Evolutionary conservation across 2,113 vertebrate genomes (phyloP).

Genomic region (Eolophus roseicapilla): DNA sequence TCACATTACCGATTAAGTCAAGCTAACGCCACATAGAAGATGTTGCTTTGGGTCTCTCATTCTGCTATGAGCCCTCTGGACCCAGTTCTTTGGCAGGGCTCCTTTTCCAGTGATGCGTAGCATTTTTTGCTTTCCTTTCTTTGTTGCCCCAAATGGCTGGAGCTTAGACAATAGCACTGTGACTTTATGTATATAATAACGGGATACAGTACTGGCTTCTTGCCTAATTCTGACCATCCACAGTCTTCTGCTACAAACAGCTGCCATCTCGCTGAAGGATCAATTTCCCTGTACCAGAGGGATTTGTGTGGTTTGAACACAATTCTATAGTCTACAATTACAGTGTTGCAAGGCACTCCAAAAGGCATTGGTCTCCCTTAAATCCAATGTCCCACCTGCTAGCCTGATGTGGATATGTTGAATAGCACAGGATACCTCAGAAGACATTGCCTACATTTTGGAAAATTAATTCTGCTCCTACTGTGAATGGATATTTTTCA

Average conservation of each 20-base stretch:
- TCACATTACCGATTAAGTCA: not conserved
- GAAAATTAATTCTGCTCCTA: not conserved
- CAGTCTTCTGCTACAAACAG: not conserved
- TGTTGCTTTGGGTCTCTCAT: not conserved
- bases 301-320: not conserved
- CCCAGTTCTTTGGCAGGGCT: not conserved
- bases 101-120: not conserved
- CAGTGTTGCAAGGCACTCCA: not conserved
- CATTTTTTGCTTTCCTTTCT: not conserved
- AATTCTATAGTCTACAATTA: rapidly evolving
- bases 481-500: not conserved
- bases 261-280: not conserved
- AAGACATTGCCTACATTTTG: not conserved
- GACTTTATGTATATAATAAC: not conserved
- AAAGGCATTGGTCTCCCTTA: not conserved
- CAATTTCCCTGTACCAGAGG: not conserved
- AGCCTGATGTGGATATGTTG: not conserved
- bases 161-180: not conserved
- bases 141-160: not conserved
- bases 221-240: not conserved
- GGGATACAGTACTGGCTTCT: not conserved
- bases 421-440: not conserved
- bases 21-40: not conserved
- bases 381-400: not conserved
- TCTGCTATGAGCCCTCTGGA: not conserved